Evolutionary conservation across 2,888 invertebrate genomes (phyloP), one percentile per base, ranked within the genome.

Genomic region (Clunio marinus): DNA sequence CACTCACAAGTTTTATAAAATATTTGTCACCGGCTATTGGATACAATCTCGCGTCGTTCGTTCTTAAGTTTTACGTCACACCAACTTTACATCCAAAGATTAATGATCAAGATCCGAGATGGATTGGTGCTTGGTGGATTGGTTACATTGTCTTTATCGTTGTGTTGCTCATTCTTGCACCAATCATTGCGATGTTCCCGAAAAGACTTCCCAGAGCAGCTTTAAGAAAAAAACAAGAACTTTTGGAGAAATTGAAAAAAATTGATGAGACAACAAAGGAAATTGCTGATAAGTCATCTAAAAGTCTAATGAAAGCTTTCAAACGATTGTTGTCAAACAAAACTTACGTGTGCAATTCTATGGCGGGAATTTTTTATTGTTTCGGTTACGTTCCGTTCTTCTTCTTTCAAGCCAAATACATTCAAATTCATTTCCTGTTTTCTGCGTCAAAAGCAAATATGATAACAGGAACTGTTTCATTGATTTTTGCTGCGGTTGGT

Each of bases 41-140:
- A 13, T 84, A 83, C 71, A 81, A 80, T 1, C 73, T 84, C 46
- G 84, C 83, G 2, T 83, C 83, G 1, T 78, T 83, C 69, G 82
- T 83, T 46, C 75, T 84, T 8, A 83, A 83, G 73, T 76, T 84
- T 58, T 84, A 84, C 74, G 82, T 85, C 51, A 82, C 82, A 24
- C 84, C 84, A 3, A 77, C 78, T 1, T 74, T 84, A 67, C 83
- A 82, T 3, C 84, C 83, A 4, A 82, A 81, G 0, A 83, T 87
- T 65, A 80, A 79, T 15, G 82, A 79, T 69, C 78, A 79, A 41
- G 86, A 87, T 76, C 86, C 86, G 1, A 80, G 86, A 71, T 88
- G 87, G 87, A 77, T 87, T 24, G 87, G 87, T 1, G 87, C 87
- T 4, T 88, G 87, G 87, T 88, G 87, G 87, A 73, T 86, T n/a